Base-by-base conservation (phyloP, 2,888 invertebrate genomes). In the Catocala nupta region DNA sequence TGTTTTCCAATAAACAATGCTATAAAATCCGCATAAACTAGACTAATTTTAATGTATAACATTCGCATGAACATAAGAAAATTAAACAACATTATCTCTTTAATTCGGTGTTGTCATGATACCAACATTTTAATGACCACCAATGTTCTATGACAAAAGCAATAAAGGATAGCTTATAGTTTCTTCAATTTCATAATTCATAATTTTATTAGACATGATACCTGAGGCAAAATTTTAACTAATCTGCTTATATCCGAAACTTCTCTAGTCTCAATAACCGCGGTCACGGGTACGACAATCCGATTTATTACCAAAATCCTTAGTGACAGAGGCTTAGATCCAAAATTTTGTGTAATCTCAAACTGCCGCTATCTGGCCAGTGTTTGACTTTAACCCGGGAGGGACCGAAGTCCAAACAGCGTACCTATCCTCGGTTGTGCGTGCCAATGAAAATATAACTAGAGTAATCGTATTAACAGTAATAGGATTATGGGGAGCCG, bases 401-500 rank as follows among this genome's bases (percentile, higher is more conserved):
- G 61, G 54, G 59, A 53, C 57, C 57, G 42, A 59, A 59, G 48
- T 11, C 54, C 54, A 51, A 56, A 61, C 50, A 48, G 43, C 39
- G 42, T 45, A 57, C 49, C 48, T 49, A 53, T 33, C 48, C 47
- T 11, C 25, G 7, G 11, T 36, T 43, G 50, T 11, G 44, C 44
- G 39, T 54, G 49, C 25, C 62, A 53, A 50, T 49, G 72, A 74
- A 77, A 77, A 65, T 71, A 62, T 69, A 74, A 73, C 73, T 67
- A 71, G 55, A 58, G 55, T 73, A 78, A 78, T 77, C 75, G 71
- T 59, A 76, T 78, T 73, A 73, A 52, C 50, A 5, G 36, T 75
- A 78, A 78, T 75, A 71, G 75, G 78, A 78, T 78, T 78, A 72
- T 57, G 39, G 63, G 36, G 57, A 62, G 53, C 61, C 65, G 65